phyloP scores from a whole-genome alignment of 2,113 vertebrate genomes.

The Pandion haliaetus region DNA sequence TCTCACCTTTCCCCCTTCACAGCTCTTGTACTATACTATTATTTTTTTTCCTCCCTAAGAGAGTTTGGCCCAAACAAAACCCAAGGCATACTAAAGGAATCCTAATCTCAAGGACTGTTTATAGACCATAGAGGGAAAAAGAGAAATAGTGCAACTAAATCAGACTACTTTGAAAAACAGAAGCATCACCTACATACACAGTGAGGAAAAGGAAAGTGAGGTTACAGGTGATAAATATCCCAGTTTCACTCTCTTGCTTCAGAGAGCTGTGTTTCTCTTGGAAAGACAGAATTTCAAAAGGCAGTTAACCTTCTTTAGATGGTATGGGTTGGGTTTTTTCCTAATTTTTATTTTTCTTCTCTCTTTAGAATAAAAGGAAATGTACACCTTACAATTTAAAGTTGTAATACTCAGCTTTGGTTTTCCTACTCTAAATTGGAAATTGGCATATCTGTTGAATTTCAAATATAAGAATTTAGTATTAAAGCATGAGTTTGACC shows the following conservation, averaged over 20 bases:
- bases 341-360: not conserved
- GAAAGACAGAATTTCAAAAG: not conserved
- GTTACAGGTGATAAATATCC: not conserved
- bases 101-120: not conserved
- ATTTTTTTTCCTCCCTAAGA: not conserved
- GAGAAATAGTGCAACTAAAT: not conserved
- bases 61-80: not conserved
- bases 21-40: fast-evolving
- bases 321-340: not conserved
- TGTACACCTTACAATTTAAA: not conserved
- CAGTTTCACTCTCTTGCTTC: not conserved
- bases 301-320: not conserved
- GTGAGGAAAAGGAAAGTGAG: not conserved
- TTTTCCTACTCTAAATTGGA: not conserved
- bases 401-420: not conserved
- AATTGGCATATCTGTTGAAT: not conserved
- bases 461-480: not conserved
- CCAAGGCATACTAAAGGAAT: not conserved
- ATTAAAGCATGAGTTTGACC: not conserved
- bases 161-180: not conserved
- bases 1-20: not conserved
- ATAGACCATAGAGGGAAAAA: not conserved
- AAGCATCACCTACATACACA: not conserved
- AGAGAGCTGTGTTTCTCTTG: not conserved
- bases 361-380: not conserved